Evolutionary conservation across 2,888 invertebrate genomes (phyloP), one percentile per base, ranked within the genome.

Genomic region (Lasioglossum oenotherae): DNA sequence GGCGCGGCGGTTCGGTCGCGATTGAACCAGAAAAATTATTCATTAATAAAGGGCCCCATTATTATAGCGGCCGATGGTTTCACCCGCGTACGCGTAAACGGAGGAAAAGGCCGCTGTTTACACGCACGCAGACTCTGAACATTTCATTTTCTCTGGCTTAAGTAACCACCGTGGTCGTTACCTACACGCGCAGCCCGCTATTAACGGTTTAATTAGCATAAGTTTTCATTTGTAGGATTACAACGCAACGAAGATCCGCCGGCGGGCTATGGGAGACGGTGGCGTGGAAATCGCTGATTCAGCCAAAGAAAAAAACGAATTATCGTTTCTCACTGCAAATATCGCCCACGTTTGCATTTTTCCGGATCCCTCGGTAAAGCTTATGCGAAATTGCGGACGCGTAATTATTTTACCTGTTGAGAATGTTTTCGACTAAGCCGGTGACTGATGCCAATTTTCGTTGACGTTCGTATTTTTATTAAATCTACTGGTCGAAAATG

Each of bases 141-240:
- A 92, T 94, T 94, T 94, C 93, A 94, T 94, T 94, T 94, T 94
- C 93, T 93, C 93, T 91, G 93, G 93, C 94, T 94, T 94, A 94
- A 94, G 94, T 94, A 94, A 94, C 93, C 93, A 87, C 89, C 88
- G 87, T 81, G 86, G 92, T 92, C 92, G 91, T 94, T 94, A 94
- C 92, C 90, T 91, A 92, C 94, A 93, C 92, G 92, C 92, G 93
- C 92, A 90, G 93, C 90, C 82, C 87, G 92, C 94, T 94, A 94
- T 95, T 94, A 95, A 94, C 93, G 94, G 93, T 95, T 94, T 94
- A 94, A 94, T 94, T 95, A 95, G 94, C 93, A 94, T 94, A 94
- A 94, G 94, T 95, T 95, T 95, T 94, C 93, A 95, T 94, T 94
- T 92, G 93, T 86, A 87, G 93, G 93, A 95, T 94, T 95, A 94